phyloP scores from a whole-genome alignment of 2,888 invertebrate genomes.

The Amiota communis region DNA sequence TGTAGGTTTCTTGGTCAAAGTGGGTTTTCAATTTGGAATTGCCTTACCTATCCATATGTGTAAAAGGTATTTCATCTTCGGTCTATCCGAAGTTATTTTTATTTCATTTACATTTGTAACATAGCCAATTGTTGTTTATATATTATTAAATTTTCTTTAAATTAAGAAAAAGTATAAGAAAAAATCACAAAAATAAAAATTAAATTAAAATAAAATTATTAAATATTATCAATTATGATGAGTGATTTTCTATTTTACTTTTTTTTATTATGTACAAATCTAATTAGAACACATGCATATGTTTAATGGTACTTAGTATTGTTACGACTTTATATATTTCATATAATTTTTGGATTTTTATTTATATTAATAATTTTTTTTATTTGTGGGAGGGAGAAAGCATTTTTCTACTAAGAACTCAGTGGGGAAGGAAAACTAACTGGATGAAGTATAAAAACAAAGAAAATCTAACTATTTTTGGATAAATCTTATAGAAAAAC shows the following conservation, averaged over 20 bases:
- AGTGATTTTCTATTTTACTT: slow-evolving; percentile 15
- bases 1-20: too few species aligned
- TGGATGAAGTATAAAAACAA: too few species aligned
- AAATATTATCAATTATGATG: slow-evolving; percentile 21
- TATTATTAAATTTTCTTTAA: slow-evolving; percentile 24
- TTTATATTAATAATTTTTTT: slow-evolving; percentile 24
- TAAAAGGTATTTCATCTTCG: too few species aligned
- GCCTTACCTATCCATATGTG: too few species aligned
- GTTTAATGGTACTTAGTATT: not conserved
- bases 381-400: slow-evolving; percentile 47
- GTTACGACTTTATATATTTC: slow-evolving; percentile 20
- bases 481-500: too few species aligned
- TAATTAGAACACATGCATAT: slow-evolving; percentile 24
- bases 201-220: slow-evolving; percentile 24
- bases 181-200: slow-evolving; percentile 33
- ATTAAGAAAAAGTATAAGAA: slow-evolving; percentile 8
- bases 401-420: slow-evolving; percentile 49
- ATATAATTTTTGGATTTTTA: slow-evolving; percentile 38
- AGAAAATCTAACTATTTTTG: too few species aligned
- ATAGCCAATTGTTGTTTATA: slow-evolving; percentile 30
- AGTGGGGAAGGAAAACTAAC: too few species aligned
- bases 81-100: not conserved
- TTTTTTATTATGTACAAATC: slow-evolving; percentile 13
- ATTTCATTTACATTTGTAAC: slow-evolving; percentile 5
- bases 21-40: too few species aligned